Percentiles rank a stretch among this genome's conserved stretches.
Evolutionary conservation across 2,113 vertebrate species (phyloP).

Genomic region (Tursiops truncatus): DNA sequence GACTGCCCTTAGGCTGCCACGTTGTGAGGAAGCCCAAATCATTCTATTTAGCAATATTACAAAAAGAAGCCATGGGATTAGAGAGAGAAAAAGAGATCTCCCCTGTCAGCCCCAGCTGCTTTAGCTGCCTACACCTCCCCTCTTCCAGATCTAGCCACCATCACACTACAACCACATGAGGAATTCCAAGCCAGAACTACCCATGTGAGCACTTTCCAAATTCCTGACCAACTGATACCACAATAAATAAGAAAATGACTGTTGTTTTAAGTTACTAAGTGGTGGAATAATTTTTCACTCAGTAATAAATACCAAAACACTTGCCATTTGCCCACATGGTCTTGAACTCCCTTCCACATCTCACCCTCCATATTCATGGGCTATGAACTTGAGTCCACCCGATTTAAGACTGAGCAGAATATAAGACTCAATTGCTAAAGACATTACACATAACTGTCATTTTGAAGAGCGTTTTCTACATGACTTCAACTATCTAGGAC

Average conservation of each 20-base stretch:
- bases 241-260: not conserved
- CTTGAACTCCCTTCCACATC: not conserved
- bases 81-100: not conserved
- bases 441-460: not conserved
- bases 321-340: not conserved
- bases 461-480: not conserved
- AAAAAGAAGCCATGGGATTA: not conserved
- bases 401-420: not conserved
- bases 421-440: not conserved
- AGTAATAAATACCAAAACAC: not conserved
- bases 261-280: not conserved
- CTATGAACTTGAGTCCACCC: not conserved
- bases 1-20: not conserved
- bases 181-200: not conserved
- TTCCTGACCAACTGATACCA: not conserved
- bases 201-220: not conserved
- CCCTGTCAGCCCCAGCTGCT: not conserved
- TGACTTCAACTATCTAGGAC: not conserved
- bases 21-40: not conserved
- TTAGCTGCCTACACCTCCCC: rapidly evolving
- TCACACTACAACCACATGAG: not conserved
- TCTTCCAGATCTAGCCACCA: not conserved
- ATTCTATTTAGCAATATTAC: not conserved
- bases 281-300: not conserved
- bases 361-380: not conserved